Evolutionary conservation across 2,113 vertebrate species (phyloP), one percentile per base, ranked within the genome.

Genomic region (Ahaetulla prasina): DNA sequence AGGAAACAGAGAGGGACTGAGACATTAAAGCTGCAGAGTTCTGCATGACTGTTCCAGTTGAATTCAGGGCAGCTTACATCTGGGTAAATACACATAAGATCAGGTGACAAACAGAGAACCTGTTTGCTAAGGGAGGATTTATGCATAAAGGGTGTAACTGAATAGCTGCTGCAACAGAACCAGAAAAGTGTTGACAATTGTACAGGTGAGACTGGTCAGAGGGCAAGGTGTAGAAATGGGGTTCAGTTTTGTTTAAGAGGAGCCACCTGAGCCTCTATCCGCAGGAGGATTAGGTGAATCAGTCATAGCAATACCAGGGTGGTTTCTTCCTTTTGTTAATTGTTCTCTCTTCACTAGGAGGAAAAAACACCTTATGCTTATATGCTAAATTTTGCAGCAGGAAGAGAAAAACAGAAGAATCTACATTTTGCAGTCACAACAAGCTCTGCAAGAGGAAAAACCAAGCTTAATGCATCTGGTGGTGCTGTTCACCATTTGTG

Each of bases 51-150:
- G 20, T 22, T 80, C 9, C 87, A 10, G 2, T 30, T 43, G 87
- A 92, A 57, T 52, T 84, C 27, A 23, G 50, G 7, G 6, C 10
- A 53, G 43, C 10, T 92, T 35, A 16, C 25, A 39, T 20, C 52
- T 50, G 18, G 25, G 45, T 39, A 60, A 49, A 55, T 80, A 57
- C 53, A 43, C 43, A 47, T 55, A 80, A 43, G 52, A 89, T 12
- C 43, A 45, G 30, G n/a, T n/a, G 35, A 88, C 22, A 43, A 89
- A 54, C 6, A n/a, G 43, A 84, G 86, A 85, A 60, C 74, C 47
- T 91, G 90, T 91, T 91, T 93, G 90, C 89, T 23, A 57, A 93
- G 68, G 86, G 86, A 88, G 87, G 90, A 27, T 39, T 39, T 45
- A 93, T 93, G 84, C 55, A 74, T 68, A 90, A 87, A 20, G 86